Conservation (phyloP, 2,797 vertebrate species). For the Leuciscus waleckii region DNA sequence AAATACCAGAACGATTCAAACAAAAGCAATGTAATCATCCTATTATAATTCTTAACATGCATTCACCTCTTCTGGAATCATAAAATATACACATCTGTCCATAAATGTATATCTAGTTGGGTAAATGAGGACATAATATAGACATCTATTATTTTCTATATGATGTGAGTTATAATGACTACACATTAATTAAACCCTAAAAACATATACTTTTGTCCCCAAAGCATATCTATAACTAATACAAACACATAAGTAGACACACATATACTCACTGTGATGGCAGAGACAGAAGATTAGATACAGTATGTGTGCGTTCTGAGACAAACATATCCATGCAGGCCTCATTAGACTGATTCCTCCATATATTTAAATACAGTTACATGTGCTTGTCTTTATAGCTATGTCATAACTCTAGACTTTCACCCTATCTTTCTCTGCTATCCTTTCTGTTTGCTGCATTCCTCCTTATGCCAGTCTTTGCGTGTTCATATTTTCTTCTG, state of each 20-base stretch:
- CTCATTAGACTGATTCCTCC: conserved; percentile 35
- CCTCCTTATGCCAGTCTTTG: neutral
- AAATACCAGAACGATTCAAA: neutral
- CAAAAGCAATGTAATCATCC: neutral
- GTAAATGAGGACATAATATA: neutral
- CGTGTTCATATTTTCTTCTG: neutral
- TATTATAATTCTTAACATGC: neutral
- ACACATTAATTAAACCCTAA: neutral
- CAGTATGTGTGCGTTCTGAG: neutral
- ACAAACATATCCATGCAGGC: conserved; percentile 4
- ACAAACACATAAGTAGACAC: conserved; percentile 3
- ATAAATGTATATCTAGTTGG: neutral
- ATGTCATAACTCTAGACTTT: conserved; percentile 20
- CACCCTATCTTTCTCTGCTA: neutral
- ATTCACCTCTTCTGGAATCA: neutral
- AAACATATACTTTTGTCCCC: neutral
- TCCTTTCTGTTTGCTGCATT: neutral
- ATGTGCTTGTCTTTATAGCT: conserved; percentile 8
- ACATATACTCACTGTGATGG: conserved; percentile 20
- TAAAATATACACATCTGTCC: neutral
- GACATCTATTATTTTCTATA: neutral
- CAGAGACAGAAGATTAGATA: conserved; percentile 7
- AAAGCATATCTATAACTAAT: conserved; percentile 41
- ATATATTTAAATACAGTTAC: neutral
- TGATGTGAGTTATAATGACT: neutral